These are phyloP conservation scores for Bombus superbus DNA, from an alignment of 1,140 invertebrate genomes.

Conservation along the genomic window DNA sequence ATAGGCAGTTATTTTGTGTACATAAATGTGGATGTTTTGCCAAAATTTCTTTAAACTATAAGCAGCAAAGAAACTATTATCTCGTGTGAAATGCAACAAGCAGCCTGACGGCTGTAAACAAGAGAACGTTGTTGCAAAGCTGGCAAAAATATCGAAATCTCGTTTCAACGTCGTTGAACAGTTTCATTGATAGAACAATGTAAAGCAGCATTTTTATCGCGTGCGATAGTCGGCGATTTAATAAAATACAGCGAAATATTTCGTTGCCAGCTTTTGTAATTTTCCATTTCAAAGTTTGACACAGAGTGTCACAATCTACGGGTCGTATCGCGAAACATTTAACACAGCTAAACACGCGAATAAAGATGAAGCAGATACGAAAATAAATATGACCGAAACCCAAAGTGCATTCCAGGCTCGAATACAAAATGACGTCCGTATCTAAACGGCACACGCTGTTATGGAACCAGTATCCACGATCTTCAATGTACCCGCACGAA, in stretches of 20 bases:
- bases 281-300: conserved; percentile 29
- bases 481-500: conserved; percentile 57
- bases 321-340: conserved; percentile 52
- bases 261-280: conserved; percentile 6
- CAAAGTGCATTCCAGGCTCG: conserved; percentile 61
- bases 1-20: neutral
- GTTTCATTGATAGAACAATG: neutral
- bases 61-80: neutral
- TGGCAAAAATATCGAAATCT: neutral
- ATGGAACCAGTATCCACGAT: conserved; percentile 61
- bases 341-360: conserved; percentile 56
- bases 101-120: neutral
- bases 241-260: conserved; percentile 20
- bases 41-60: neutral
- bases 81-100: neutral
- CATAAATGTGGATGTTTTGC: neutral
- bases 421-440: conserved; percentile 62
- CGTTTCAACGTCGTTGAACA: neutral
- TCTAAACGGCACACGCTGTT: conserved; percentile 57
- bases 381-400: conserved; percentile 58
- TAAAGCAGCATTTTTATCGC: conserved; percentile 5
- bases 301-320: conserved; percentile 24
- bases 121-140: neutral
- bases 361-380: conserved; percentile 60
- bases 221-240: neutral